Evolutionary conservation across 2,797 vertebrate species (phyloP).

Genomic region (Tauraco hartlaubi): DNA sequence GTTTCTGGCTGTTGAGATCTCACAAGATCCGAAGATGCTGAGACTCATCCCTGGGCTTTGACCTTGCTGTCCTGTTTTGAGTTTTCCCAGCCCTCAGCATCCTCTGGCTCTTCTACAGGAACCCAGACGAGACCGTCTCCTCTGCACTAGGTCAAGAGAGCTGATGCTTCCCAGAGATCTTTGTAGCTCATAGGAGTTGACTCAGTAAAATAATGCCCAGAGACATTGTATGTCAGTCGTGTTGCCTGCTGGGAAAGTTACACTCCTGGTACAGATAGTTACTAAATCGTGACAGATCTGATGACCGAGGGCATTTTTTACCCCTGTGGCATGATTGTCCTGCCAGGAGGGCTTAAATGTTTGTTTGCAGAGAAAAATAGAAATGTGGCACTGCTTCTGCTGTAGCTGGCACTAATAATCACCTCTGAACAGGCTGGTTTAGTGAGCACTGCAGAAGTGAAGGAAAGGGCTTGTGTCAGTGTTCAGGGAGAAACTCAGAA

Average conservation of each 20-base stretch:
- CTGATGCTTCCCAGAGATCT: background rate
- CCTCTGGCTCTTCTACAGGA: background rate
- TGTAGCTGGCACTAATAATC: background rate
- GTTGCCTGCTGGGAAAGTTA: background rate
- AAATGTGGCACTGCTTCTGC: background rate
- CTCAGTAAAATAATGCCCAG: background rate
- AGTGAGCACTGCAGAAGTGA: background rate
- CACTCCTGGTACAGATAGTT: background rate
- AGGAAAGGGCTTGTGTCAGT: background rate
- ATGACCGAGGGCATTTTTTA: background rate
- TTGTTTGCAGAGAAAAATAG: conserved; percentile 14
- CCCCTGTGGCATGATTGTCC: background rate
- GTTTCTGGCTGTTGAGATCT: background rate
- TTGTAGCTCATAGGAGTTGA: background rate
- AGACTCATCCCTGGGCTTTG: background rate
- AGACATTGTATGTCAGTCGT: rapidly evolving
- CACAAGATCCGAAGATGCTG: background rate
- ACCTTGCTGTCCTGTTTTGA: background rate
- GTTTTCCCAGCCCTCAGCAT: background rate
- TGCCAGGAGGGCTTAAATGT: background rate
- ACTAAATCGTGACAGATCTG: background rate
- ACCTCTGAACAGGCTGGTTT: background rate
- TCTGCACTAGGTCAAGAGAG: background rate
- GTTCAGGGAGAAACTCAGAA: background rate
- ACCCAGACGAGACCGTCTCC: background rate